Conservation (phyloP, 1,140 invertebrate species). For the Globodera rostochiensis region DNA sequence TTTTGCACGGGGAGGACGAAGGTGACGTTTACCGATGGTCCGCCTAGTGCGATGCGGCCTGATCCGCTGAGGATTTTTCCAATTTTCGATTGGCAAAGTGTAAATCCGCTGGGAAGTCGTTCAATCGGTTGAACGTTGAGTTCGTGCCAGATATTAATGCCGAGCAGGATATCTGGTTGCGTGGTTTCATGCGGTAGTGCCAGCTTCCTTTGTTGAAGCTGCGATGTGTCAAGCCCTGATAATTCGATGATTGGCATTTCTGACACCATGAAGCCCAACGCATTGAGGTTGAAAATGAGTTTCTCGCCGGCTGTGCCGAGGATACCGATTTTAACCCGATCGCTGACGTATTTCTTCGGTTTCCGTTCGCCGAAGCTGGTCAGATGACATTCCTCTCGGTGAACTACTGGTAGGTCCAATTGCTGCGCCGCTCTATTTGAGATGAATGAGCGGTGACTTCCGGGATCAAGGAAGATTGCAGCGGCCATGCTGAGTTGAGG, state of each 20-base stretch:
- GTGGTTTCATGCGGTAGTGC: background rate
- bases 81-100: background rate
- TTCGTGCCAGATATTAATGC: constrained; percentile 6
- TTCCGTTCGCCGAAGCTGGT: background rate
- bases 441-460: background rate
- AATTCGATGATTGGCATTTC: background rate
- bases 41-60: background rate
- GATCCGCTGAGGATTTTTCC: constrained; percentile 11
- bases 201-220: background rate
- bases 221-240: background rate
- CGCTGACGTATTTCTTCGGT: constrained; percentile 1
- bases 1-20: no score
- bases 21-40: background rate
- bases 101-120: background rate
- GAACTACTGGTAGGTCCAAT: background rate
- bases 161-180: constrained; percentile 2
- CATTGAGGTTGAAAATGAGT: background rate
- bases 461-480: constrained; percentile 10
- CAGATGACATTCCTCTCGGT: background rate
- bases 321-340: background rate
- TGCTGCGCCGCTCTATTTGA: background rate
- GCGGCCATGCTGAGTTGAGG: background rate
- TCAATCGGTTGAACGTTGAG: background rate
- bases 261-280: background rate
- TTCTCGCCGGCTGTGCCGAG: background rate